Evolutionary conservation across 2,113 vertebrate species (phyloP).

Genomic region (Nestor notabilis): DNA sequence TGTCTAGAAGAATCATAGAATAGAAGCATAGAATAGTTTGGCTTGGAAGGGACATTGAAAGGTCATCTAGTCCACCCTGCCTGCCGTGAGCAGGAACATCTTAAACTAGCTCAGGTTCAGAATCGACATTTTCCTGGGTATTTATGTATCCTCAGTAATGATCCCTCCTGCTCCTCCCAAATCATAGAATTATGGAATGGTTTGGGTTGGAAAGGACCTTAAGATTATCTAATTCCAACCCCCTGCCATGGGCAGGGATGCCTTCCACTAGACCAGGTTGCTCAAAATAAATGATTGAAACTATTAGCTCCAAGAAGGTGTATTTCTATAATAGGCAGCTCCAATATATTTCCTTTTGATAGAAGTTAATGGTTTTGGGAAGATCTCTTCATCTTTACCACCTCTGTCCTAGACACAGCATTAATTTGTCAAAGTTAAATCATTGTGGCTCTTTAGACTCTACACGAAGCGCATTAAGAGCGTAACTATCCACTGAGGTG

Average conservation of each 20-base stretch:
- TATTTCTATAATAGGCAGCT: not conserved
- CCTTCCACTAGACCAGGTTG: not conserved
- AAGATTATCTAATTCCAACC: not conserved
- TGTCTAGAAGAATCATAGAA: not conserved
- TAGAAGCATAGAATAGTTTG: not conserved
- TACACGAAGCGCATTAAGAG: not conserved
- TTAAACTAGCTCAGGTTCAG: not conserved
- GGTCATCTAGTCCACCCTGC: not conserved
- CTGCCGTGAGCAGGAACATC: not conserved
- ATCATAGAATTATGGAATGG: not conserved
- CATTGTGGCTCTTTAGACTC: not conserved
- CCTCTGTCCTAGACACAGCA: not conserved
- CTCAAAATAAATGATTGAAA: not conserved
- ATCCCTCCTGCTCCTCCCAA: not conserved
- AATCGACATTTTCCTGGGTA: not conserved
- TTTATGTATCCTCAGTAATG: not conserved
- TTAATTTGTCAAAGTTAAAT: not conserved
- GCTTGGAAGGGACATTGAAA: not conserved
- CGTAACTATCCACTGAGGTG: accelerated
- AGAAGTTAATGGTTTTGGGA: not conserved
- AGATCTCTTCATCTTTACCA: not conserved
- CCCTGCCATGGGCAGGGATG: not conserved
- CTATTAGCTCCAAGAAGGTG: not conserved
- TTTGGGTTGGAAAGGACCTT: not conserved
- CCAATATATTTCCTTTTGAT: not conserved